These are phyloP conservation scores for Megaptera novaeangliae DNA, from an alignment of 2,113 vertebrate genomes.

Conservation along the genomic window DNA sequence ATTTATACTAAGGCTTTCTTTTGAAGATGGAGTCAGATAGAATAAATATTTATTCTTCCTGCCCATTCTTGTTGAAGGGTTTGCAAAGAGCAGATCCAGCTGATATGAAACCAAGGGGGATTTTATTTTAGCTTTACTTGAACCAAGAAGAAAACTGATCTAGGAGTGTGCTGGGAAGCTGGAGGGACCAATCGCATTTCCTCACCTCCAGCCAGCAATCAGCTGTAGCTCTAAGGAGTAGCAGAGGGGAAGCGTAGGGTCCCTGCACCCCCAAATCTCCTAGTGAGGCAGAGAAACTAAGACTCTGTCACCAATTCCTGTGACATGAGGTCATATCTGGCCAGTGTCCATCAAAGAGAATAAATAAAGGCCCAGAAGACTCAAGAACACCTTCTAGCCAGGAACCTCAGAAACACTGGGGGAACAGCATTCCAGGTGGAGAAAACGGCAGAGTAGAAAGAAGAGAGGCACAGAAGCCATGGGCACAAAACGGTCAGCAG, in stretches of 20 bases:
- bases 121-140: constrained; percentile 59
- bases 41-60: constrained; percentile 71
- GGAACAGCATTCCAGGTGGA: neutral
- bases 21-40: constrained; percentile 69
- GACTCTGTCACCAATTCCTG: neutral
- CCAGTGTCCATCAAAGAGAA: neutral
- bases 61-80: constrained; percentile 59
- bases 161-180: constrained; percentile 24
- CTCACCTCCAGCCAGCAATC: neutral
- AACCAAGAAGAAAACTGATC: constrained; percentile 53
- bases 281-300: neutral
- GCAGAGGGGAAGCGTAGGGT: neutral
- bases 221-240: neutral
- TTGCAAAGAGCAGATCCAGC: constrained; percentile 46
- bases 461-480: neutral
- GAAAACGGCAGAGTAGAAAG: too few relatives aligned
- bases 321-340: neutral
- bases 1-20: constrained; percentile 68
- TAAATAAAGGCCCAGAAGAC: neutral
- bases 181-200: neutral
- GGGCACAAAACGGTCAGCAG: neutral
- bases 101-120: constrained; percentile 28
- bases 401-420: neutral
- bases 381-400: neutral
- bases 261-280: neutral